phyloP scores from a whole-genome alignment of 2,888 invertebrate species.

The Luperina nickerlii region DNA sequence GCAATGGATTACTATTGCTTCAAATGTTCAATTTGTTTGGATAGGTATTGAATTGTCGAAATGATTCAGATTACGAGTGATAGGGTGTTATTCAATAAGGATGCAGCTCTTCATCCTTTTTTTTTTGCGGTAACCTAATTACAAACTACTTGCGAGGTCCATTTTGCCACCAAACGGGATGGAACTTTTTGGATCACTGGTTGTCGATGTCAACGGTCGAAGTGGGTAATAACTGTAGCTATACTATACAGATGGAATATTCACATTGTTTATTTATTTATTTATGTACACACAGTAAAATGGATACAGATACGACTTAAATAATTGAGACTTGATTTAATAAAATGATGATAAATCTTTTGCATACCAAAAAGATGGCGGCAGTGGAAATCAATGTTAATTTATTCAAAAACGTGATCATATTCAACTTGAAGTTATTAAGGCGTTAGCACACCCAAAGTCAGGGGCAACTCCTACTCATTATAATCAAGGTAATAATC shows the following conservation, averaged over 20 bases:
- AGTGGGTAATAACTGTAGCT: background rate
- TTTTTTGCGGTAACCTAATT: slow-evolving; percentile 5
- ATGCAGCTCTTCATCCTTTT: background rate
- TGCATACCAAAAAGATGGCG: background rate
- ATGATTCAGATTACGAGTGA: too few relatives aligned
- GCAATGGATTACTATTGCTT: too few relatives aligned
- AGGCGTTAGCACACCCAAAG: slow-evolving; percentile 29
- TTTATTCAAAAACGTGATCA: slow-evolving; percentile 27
- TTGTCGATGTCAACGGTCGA: slow-evolving; percentile 13
- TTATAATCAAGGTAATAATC: slow-evolving; percentile 60
- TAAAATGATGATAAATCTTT: background rate
- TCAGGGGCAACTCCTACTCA: slow-evolving; percentile 42
- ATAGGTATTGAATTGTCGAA: too few relatives aligned
- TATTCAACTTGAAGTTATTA: slow-evolving; percentile 15
- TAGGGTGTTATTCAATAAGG: too few relatives aligned
- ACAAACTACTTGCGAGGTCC: slow-evolving; percentile 42
- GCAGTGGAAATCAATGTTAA: slow-evolving; percentile 10
- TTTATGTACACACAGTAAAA: too few relatives aligned
- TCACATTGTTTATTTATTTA: background rate
- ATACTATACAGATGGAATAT: background rate
- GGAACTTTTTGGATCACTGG: slow-evolving; percentile 23
- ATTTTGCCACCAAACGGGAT: slow-evolving; percentile 23
- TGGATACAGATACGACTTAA: too few relatives aligned
- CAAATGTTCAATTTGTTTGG: too few relatives aligned
- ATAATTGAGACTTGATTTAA: background rate